Percentiles rank a stretch among this genome's conserved stretches.
These are phyloP conservation scores for Sander vitreus DNA, from an alignment of 2,113 vertebrate genomes.

Conservation along the genomic window DNA sequence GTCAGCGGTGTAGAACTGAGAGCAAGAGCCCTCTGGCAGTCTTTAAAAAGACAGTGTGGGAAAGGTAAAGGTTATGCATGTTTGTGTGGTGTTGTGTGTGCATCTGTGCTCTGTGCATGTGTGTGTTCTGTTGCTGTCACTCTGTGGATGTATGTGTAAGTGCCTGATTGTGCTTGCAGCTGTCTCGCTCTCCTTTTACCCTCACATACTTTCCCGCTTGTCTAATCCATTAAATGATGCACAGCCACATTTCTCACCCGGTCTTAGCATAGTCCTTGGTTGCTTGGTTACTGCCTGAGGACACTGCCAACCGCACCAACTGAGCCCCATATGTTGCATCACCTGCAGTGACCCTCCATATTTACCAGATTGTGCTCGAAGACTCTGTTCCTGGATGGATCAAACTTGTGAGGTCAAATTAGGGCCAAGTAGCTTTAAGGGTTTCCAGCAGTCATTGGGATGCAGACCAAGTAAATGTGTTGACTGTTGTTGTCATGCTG, in stretches of 20 bases:
- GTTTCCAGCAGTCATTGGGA: slow-evolving; percentile 35
- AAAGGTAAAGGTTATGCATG: slow-evolving; percentile 37
- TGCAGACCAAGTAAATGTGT: slow-evolving; percentile 20
- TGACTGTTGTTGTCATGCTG: background rate
- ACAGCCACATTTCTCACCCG: slow-evolving; percentile 37
- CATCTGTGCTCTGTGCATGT: background rate
- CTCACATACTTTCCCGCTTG: slow-evolving; percentile 10
- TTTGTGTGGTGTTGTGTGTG: slow-evolving; percentile 20
- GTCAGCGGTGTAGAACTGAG: slow-evolving; percentile 50
- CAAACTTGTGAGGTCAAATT: slow-evolving; percentile 62
- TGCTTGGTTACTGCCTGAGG: slow-evolving; percentile 52
- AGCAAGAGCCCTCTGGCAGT: slow-evolving; percentile 45
- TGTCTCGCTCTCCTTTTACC: slow-evolving; percentile 35
- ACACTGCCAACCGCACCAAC: slow-evolving; percentile 52
- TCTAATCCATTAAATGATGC: slow-evolving; percentile 51
- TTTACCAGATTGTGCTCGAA: slow-evolving; percentile 39
- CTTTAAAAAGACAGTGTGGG: slow-evolving; percentile 30
- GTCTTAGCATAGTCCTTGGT: slow-evolving; percentile 19
- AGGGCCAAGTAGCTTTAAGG: slow-evolving; percentile 45
- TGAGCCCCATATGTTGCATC: slow-evolving; percentile 68
- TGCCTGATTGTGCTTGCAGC: slow-evolving; percentile 17
- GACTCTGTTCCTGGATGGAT: slow-evolving; percentile 38
- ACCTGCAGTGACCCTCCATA: slow-evolving; percentile 57
- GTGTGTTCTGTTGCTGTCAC: slow-evolving; percentile 24
- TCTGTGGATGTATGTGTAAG: slow-evolving; percentile 27